Evolutionary conservation across 1,140 invertebrate genomes (phyloP), one percentile per base, ranked within the genome.

Genomic region (Eupristina koningsbergeri): DNA sequence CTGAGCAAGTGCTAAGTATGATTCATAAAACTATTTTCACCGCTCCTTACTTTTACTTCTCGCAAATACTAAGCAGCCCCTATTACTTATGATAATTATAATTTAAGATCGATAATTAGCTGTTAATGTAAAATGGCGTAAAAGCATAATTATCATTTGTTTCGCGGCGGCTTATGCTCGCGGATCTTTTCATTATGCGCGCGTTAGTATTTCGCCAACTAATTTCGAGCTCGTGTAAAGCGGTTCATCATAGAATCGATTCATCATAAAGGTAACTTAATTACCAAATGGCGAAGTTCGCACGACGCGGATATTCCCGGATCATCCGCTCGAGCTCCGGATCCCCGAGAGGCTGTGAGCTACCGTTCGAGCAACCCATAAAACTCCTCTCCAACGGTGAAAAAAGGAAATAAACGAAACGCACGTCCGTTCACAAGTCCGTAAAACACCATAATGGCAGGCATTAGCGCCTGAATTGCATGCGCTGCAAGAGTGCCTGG

Each of bases 391-490:
- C 19, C 34, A 36, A 31, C 6, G 63, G 1, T 6, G 22, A 15
- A 31, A 29, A 81, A 81, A 71, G 69, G 29, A 50, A 58, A 80
- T 26, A 36, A 67, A 80, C 50, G 9, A 29, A 19, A 34, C 45
- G 41, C 41, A 34, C 45, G 47, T 53, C 3, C 45, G 7, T 26
- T 73, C 11, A 45, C 22, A 45, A 45, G 69, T 45, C 45, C 26
- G 15, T 67, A 19, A 67, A 67, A 67, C 26, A 26, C 2, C 26
- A 26, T 58, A 58, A 58, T 58, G 53, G 19, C 26, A 58, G 53
- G 22, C 22, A 9, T 58, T 22, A 58, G 53, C 13, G 22, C 22
- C 7, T 58, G 26, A 58, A 58, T 13, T 26, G 26, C 22, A 26
- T 58, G 22, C 22, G 26, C 26, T 26, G 22, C 53, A 58, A 58